These are phyloP conservation scores for Drosophila nikananu DNA, from an alignment of 1,140 invertebrate species.

Conservation along the genomic window DNA sequence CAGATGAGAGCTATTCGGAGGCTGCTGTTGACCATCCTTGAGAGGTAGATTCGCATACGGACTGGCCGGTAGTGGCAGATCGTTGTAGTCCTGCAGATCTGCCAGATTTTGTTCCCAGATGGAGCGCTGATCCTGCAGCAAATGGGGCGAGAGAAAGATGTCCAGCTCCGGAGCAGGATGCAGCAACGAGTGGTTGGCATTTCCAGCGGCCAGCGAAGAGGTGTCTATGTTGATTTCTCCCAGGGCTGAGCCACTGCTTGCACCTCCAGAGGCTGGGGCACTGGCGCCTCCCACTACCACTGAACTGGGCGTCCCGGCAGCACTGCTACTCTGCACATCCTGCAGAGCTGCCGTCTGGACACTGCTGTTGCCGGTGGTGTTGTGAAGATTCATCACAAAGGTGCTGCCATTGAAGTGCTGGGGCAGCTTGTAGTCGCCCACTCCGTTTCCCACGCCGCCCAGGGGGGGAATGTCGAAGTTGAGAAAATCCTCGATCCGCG, in stretches of 20 bases:
- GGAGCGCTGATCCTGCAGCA: conserved; percentile 74
- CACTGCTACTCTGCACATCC: conserved; percentile 63
- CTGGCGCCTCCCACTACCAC: conserved; percentile 17
- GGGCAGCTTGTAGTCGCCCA: conserved; percentile 63
- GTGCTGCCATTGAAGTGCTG: conserved; percentile 86
- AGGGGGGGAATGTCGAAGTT: conserved; percentile 84
- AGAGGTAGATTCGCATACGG: conserved; percentile 77
- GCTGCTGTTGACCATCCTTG: conserved; percentile 78
- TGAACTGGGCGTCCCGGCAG: conserved; percentile 17
- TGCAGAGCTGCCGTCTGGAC: conserved; percentile 78
- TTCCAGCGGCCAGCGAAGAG: conserved; percentile 32
- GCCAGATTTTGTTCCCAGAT: conserved; percentile 83
- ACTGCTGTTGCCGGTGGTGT: conserved; percentile 73
- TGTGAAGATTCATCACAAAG: conserved; percentile 87
- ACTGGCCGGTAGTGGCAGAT: conserved; percentile 64
- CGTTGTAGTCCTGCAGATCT: conserved; percentile 80
- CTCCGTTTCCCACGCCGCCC: conserved; percentile 12
- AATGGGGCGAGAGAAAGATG: conserved; percentile 70
- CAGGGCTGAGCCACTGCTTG: conserved; percentile 21
- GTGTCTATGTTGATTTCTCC: conserved; percentile 61
- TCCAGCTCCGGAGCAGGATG: conserved; percentile 58
- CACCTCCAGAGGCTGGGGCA: conserved; percentile 22
- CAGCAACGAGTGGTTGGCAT: conserved; percentile 38
- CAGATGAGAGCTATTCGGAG: conserved; percentile 58
- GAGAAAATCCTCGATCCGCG: conserved; percentile 88